phyloP scores from a whole-genome alignment of 2,113 vertebrate genomes.

The Hucho hucho region DNA sequence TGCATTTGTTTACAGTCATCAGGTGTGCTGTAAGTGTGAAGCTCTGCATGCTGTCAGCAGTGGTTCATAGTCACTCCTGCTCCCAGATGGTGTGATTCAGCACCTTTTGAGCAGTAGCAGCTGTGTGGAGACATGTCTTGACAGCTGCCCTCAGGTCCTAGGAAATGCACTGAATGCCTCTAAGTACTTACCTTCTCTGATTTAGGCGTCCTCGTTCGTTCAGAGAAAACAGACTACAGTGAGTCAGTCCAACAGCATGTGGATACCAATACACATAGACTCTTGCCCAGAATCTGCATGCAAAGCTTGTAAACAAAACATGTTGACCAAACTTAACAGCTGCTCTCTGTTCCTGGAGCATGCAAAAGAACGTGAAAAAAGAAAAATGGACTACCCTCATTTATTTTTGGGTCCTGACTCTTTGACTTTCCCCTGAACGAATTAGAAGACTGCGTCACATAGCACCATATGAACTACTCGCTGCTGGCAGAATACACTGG shows the following conservation, averaged over 20 bases:
- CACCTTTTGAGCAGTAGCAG: neutral
- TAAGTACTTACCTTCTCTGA: neutral
- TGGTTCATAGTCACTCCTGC: neutral
- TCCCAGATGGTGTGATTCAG: neutral
- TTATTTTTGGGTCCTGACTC: neutral
- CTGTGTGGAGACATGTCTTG: neutral
- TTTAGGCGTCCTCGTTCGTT: neutral
- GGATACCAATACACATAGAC: neutral
- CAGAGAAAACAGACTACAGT: neutral
- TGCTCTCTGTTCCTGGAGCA: neutral
- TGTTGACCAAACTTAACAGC: neutral
- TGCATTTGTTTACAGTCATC: too few species aligned
- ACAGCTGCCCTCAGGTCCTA: neutral
- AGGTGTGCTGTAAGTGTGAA: neutral
- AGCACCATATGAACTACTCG: neutral
- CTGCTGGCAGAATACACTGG: neutral
- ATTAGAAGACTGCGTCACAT: neutral
- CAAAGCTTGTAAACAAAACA: conserved; percentile 25
- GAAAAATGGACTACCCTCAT: neutral
- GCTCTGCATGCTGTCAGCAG: neutral
- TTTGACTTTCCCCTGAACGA: neutral
- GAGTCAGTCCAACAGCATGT: neutral
- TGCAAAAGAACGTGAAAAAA: neutral
- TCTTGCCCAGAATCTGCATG: conserved; percentile 1
- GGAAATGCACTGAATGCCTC: neutral